Conservation (phyloP, 2,113 vertebrate species). For the Actinemys pallida region DNA sequence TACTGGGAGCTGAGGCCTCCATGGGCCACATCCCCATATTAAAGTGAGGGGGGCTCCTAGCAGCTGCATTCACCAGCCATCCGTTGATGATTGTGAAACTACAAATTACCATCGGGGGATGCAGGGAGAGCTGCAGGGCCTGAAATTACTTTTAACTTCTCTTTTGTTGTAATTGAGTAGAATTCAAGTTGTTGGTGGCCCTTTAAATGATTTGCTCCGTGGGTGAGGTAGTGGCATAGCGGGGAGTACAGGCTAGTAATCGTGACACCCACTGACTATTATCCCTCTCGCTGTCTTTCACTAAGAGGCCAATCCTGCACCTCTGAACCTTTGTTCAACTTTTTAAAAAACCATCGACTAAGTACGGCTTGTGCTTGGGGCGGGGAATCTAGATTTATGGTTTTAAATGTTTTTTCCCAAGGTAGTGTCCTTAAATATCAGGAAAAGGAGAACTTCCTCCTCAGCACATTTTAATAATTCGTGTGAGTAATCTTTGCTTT, state of each 20-base stretch:
- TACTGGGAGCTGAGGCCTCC: background rate
- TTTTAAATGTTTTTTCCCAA: conserved; percentile 35
- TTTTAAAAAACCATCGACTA: background rate
- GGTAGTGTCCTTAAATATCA: conserved; percentile 77
- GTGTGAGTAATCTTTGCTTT: conserved; percentile 11
- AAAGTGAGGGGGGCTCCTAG: rapidly evolving
- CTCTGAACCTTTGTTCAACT: background rate
- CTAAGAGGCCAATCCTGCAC: background rate
- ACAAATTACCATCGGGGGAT: rapidly evolving
- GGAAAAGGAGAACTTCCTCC: conserved; percentile 81
- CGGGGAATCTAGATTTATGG: background rate
- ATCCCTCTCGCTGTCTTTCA: background rate
- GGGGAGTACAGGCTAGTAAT: background rate
- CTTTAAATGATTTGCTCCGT: background rate
- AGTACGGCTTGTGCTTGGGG: background rate
- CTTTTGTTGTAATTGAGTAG: background rate
- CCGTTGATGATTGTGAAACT: background rate
- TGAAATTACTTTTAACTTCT: background rate
- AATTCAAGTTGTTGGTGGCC: background rate
- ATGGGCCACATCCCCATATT: background rate
- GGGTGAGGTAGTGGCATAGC: background rate
- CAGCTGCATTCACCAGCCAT: background rate
- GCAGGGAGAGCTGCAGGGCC: background rate
- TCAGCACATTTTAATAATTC: conserved; percentile 52
- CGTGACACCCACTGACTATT: background rate